Evolutionary conservation across 2,797 vertebrate species (phyloP).

Genomic region (Sphenodon punctatus): DNA sequence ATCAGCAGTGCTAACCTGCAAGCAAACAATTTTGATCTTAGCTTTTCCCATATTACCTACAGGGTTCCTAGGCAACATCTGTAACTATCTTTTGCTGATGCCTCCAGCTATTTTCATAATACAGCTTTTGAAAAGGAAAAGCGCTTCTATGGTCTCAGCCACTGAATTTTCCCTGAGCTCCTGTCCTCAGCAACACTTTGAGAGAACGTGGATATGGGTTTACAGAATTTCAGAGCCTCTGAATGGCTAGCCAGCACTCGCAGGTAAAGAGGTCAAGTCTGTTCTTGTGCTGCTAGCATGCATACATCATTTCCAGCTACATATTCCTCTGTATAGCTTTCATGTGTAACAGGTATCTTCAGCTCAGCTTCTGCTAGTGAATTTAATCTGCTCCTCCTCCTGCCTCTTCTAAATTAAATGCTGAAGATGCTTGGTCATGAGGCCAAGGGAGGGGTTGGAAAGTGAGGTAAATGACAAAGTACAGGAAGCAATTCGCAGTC

Average conservation of each 20-base stretch:
- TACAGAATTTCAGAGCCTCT: not conserved
- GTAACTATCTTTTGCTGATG: not conserved
- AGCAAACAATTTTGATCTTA: not conserved
- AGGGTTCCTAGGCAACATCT: not conserved
- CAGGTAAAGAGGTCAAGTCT: too few relatives aligned
- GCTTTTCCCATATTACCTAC: not conserved
- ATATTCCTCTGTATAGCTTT: too few relatives aligned
- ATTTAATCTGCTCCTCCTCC: not conserved
- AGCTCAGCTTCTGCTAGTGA: too few relatives aligned
- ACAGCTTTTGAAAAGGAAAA: not conserved
- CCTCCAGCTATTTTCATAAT: not conserved
- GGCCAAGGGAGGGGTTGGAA: too few relatives aligned
- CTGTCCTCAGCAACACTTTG: not conserved
- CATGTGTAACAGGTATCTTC: too few relatives aligned
- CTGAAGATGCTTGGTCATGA: too few relatives aligned
- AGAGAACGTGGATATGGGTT: not conserved
- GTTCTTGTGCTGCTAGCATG: too few relatives aligned
- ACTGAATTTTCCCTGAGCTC: not conserved
- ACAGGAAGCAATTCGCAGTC: not conserved
- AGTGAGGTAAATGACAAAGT: too few relatives aligned
- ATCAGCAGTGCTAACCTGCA: not conserved
- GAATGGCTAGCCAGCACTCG: not conserved
- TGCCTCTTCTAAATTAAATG: not conserved
- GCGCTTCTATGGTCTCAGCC: not conserved
- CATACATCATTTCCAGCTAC: too few relatives aligned